A percentile compares a stretch with the other conserved stretches of the same genome.
These are phyloP conservation scores for Myripristis jacobus DNA, from an alignment of 2,797 vertebrate species.

Conservation along the genomic window DNA sequence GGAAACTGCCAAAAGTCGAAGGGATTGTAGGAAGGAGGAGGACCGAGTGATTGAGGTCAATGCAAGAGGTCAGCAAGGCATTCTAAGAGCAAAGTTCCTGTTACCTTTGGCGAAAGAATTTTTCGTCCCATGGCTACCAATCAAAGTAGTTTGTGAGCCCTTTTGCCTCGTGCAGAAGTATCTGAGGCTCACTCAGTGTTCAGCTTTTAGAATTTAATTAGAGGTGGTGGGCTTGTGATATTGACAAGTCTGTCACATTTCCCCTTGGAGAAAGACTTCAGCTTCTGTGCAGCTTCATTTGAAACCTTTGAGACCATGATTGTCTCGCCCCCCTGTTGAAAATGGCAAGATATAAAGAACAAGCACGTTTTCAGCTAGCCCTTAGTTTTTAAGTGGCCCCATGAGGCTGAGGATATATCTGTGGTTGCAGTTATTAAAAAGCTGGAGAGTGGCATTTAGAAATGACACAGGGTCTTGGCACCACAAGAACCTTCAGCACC, in stretches of 20 bases:
- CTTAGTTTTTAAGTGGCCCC: slow-evolving; percentile 70
- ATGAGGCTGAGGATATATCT: slow-evolving; percentile 57
- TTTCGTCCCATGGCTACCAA: slow-evolving; percentile 73
- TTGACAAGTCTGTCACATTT: slow-evolving; percentile 58
- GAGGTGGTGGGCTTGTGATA: slow-evolving; percentile 54
- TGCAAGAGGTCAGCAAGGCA: slow-evolving; percentile 67
- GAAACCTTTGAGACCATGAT: slow-evolving; percentile 48
- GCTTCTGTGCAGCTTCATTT: slow-evolving; percentile 46
- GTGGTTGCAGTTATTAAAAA: slow-evolving; percentile 73
- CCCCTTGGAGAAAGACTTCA: slow-evolving; percentile 42
- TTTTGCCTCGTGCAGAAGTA: slow-evolving; percentile 49
- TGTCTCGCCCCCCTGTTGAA: slow-evolving; percentile 33
- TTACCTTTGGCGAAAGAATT: slow-evolving; percentile 74
- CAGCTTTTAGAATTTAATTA: slow-evolving; percentile 69
- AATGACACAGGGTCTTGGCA: slow-evolving; percentile 65
- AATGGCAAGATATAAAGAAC: slow-evolving; percentile 54
- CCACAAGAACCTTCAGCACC: slow-evolving; percentile 57
- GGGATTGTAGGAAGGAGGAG: slow-evolving; percentile 48
- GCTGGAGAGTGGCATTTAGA: slow-evolving; percentile 67
- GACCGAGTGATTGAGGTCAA: slow-evolving; percentile 74
- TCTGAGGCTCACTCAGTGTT: slow-evolving; percentile 38
- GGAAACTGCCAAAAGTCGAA: slow-evolving; percentile 62
- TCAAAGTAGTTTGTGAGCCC: slow-evolving; percentile 60
- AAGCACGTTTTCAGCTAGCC: slow-evolving; percentile 59
- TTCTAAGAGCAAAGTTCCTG: slow-evolving; percentile 72